A percentile compares a stretch with the other conserved stretches of the same genome.
phyloP scores from a whole-genome alignment of 2,888 invertebrate genomes.

The Ditula angustiorana region DNA sequence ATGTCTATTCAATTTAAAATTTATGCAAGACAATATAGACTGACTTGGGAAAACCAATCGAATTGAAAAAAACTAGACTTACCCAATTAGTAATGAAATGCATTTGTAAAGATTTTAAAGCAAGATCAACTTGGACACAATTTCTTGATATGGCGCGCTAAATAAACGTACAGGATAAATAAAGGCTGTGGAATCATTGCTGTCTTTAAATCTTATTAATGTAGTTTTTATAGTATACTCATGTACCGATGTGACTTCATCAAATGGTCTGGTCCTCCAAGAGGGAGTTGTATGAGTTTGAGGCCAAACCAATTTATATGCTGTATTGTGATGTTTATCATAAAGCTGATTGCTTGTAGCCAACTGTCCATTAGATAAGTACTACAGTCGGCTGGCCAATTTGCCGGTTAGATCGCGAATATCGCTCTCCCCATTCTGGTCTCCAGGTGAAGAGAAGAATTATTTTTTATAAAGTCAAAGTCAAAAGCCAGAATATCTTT shows the following conservation, averaged over 20 bases:
- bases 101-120: background rate
- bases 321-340: slow-evolving; percentile 37
- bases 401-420: slow-evolving; percentile 19
- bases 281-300: slow-evolving; percentile 4
- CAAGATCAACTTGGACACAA: background rate
- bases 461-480: too few relatives aligned
- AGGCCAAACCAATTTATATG: slow-evolving; percentile 37
- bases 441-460: too few relatives aligned
- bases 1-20: too few relatives aligned
- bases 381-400: slow-evolving; percentile 31
- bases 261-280: background rate
- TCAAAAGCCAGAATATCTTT: too few relatives aligned
- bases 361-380: slow-evolving; percentile 37
- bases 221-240: background rate
- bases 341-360: slow-evolving; percentile 33
- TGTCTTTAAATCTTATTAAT: background rate
- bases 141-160: background rate
- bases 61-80: too few relatives aligned
- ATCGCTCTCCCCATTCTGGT: slow-evolving; percentile 1
- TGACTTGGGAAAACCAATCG: too few relatives aligned
- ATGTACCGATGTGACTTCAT: background rate
- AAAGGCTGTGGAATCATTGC: too few relatives aligned
- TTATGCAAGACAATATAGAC: too few relatives aligned
- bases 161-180: background rate
- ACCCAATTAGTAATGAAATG: background rate